phyloP scores from a whole-genome alignment of 1,140 invertebrate species.

The Papilio machaon region DNA sequence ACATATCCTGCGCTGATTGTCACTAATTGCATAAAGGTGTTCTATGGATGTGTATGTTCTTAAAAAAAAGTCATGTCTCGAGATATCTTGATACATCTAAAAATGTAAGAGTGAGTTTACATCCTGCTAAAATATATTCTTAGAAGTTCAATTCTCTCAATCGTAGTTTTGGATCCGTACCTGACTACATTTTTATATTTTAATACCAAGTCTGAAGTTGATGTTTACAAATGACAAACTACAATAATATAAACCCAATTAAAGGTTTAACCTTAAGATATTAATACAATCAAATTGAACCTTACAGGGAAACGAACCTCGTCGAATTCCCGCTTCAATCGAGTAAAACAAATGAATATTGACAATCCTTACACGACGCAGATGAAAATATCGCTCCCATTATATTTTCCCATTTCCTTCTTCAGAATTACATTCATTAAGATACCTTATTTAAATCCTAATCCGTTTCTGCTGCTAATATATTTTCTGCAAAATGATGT shows the following conservation, averaged over 20 bases:
- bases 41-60: background rate
- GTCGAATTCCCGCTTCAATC: conserved; percentile 4
- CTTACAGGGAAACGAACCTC: background rate
- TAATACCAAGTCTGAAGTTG: too few species aligned
- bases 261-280: background rate
- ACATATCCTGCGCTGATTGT: conserved; percentile 3
- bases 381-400: conserved; percentile 22
- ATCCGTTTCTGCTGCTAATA: background rate
- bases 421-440: conserved; percentile 7
- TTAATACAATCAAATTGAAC: background rate
- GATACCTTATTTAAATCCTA: background rate
- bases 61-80: too few species aligned
- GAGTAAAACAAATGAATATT: conserved; percentile 11
- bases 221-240: too few species aligned
- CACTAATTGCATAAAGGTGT: background rate
- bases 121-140: too few species aligned
- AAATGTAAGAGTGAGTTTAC: too few species aligned
- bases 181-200: too few species aligned
- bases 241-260: background rate
- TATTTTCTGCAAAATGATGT: background rate
- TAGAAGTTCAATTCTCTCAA: too few species aligned
- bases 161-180: too few species aligned
- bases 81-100: too few species aligned
- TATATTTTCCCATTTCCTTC: conserved; percentile 18
- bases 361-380: background rate